Evolutionary conservation across 1,140 invertebrate genomes (phyloP).

Genomic region (Physella acuta): DNA sequence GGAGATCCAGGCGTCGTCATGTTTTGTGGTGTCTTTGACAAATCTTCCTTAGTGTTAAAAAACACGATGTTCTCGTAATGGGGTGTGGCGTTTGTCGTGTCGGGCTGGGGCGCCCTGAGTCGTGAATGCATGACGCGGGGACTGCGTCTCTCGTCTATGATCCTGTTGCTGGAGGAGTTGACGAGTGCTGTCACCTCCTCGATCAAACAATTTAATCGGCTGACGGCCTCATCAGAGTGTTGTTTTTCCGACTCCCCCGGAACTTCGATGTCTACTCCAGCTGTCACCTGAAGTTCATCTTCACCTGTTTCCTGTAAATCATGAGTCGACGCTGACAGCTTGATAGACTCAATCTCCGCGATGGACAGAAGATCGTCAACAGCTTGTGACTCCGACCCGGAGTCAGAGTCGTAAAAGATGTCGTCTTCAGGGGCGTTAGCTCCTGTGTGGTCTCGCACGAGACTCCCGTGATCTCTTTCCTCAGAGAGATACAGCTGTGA

Average conservation of each 20-base stretch:
- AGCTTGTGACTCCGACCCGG: neutral
- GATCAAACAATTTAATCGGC: slow-evolving; percentile 5
- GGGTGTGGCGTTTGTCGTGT: neutral
- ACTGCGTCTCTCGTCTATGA: neutral
- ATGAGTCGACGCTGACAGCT: neutral
- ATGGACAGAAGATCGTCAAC: neutral
- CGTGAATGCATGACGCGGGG: neutral
- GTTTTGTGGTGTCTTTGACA: no score
- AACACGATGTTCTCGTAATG: no score
- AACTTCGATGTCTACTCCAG: neutral
- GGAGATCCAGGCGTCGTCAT: no score
- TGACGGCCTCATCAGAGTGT: neutral
- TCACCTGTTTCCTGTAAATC: no score
- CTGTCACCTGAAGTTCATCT: neutral
- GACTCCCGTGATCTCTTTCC: neutral
- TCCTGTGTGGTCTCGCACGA: neutral
- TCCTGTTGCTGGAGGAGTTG: neutral
- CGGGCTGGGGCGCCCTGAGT: neutral
- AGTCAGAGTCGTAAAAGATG: no score
- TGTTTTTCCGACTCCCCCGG: neutral
- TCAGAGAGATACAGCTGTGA: neutral
- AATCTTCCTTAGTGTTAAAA: no score
- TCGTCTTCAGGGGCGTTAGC: neutral
- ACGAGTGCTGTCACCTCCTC: slow-evolving; percentile 11
- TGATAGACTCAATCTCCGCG: neutral